A percentile compares a stretch with the other conserved stretches of the same genome.
Evolutionary conservation across 2,888 invertebrate genomes (phyloP).

Genomic region (Agrochola circellaris): DNA sequence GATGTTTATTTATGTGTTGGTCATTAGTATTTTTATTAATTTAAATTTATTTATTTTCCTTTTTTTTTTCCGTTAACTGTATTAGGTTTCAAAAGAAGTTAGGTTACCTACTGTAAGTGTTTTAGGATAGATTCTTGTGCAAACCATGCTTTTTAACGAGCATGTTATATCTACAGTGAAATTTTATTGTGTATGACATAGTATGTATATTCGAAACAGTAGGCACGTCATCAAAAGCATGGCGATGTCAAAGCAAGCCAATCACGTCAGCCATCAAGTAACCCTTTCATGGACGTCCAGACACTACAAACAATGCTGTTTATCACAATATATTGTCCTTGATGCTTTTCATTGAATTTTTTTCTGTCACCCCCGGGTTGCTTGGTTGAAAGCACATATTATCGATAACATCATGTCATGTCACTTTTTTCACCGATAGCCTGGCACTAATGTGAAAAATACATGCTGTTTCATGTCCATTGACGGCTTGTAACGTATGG

Average conservation of each 20-base stretch:
- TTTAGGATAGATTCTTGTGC: too few relatives aligned
- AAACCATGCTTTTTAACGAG: too few relatives aligned
- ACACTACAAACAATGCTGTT: constrained; percentile 62
- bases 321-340: constrained; percentile 63
- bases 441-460: not conserved
- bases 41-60: too few relatives aligned
- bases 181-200: not conserved
- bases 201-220: not conserved
- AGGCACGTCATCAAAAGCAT: constrained; percentile 36
- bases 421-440: constrained; percentile 70
- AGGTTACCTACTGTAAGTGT: too few relatives aligned
- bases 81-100: too few relatives aligned
- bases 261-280: constrained; percentile 58
- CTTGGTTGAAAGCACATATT: constrained; percentile 79
- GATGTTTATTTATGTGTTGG: too few relatives aligned
- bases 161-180: not conserved
- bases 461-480: constrained; percentile 56
- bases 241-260: constrained; percentile 59
- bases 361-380: constrained; percentile 70
- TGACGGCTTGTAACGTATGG: constrained; percentile 32
- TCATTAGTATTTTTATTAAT: too few relatives aligned
- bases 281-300: constrained; percentile 60
- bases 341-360: constrained; percentile 72
- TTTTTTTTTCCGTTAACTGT: too few relatives aligned
- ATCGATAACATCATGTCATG: constrained; percentile 84